Evolutionary conservation across 2,888 invertebrate species (phyloP).

Genomic region (Apodemia hepburni): DNA sequence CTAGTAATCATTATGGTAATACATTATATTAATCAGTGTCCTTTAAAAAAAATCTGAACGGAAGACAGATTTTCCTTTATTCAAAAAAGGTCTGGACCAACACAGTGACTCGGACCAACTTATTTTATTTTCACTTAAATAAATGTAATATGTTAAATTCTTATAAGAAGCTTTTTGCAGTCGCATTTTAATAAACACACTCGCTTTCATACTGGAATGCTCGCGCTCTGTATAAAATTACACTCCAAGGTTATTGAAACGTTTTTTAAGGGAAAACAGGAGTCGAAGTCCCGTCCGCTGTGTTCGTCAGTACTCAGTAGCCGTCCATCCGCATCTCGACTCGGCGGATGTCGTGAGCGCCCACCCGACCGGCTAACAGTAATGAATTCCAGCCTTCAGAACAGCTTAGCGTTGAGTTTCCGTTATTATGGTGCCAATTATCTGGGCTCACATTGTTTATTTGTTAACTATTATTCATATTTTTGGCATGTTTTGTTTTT

Average conservation of each 20-base stretch:
- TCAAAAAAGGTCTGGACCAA: too few relatives aligned
- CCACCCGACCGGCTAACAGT: constrained; percentile 8
- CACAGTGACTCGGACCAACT: too few relatives aligned
- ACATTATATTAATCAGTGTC: too few relatives aligned
- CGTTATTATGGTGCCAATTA: constrained; percentile 7
- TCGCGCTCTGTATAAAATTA: not conserved
- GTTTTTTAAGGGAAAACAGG: not conserved
- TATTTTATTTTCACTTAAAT: too few relatives aligned
- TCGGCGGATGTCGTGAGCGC: constrained; percentile 10
- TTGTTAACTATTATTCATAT: not conserved
- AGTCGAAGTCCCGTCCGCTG: not conserved
- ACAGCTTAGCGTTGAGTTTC: not conserved
- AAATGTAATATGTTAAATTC: not conserved
- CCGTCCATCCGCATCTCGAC: not conserved
- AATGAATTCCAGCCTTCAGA: constrained; percentile 5
- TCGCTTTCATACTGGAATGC: not conserved
- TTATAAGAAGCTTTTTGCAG: not conserved
- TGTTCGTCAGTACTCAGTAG: constrained; percentile 1
- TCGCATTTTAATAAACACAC: not conserved
- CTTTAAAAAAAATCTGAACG: too few relatives aligned
- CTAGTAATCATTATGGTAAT: too few relatives aligned
- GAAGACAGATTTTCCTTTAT: too few relatives aligned
- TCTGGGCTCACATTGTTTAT: not conserved
- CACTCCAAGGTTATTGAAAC: not conserved
- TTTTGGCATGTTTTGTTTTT: too few relatives aligned